Conservation (phyloP, 2,888 invertebrate species). For the Smittia sp. region DNA sequence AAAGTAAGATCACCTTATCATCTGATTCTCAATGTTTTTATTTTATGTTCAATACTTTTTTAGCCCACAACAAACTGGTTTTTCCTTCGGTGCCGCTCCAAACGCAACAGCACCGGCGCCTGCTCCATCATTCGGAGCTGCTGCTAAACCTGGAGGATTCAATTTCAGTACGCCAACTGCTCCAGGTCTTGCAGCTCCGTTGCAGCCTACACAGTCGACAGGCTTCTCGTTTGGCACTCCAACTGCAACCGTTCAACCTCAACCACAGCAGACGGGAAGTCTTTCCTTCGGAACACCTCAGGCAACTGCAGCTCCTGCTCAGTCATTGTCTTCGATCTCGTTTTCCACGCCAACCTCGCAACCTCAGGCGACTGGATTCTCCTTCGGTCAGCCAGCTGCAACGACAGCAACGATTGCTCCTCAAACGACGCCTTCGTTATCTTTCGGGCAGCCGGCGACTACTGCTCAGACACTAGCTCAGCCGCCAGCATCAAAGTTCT, state of each 20-base stretch:
- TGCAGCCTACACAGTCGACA: not conserved
- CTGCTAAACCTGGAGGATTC: slow-evolving; percentile 31
- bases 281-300: not conserved
- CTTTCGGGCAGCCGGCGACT: not conserved
- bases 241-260: slow-evolving; percentile 1
- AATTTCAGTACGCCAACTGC: not conserved
- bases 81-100: slow-evolving; percentile 41
- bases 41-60: not conserved
- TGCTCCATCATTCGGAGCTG: slow-evolving; percentile 42
- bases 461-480: not conserved
- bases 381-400: not conserved
- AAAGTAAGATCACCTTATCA: not conserved
- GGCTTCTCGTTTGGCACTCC: slow-evolving; percentile 18
- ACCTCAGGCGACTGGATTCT: not conserved
- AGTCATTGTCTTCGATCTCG: not conserved
- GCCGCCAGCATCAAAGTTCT: not conserved
- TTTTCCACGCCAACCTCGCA: slow-evolving; percentile 36
- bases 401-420: not conserved
- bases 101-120: slow-evolving; percentile 43
- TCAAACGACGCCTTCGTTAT: slow-evolving; percentile 9
- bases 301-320: not conserved
- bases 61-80: not conserved
- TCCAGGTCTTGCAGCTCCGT: not conserved
- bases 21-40: not conserved
- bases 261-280: not conserved